phyloP scores from a whole-genome alignment of 1,140 invertebrate species.

The Glossosoma conforme region DNA sequence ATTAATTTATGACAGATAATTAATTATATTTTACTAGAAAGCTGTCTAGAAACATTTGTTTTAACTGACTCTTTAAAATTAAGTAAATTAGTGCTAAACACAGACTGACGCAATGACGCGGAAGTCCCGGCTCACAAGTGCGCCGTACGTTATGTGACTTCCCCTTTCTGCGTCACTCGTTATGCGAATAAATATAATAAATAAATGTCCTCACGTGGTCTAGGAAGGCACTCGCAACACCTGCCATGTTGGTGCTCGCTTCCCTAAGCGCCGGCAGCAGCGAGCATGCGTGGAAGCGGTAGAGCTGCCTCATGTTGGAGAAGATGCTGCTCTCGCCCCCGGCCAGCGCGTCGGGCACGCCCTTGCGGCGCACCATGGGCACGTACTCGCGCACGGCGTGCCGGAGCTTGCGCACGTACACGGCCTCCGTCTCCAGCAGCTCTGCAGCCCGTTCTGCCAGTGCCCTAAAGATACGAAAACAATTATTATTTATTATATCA shows the following conservation, averaged over 20 bases:
- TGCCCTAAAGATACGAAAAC: conserved; percentile 38
- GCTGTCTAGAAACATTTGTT: too few species aligned
- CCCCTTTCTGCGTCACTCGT: too few species aligned
- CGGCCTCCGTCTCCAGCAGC: conserved; percentile 45
- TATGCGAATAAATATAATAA: too few species aligned
- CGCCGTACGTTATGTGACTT: too few species aligned
- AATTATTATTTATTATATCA: not conserved
- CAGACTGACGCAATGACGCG: too few species aligned
- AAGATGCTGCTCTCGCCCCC: conserved; percentile 42
- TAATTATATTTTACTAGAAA: too few species aligned
- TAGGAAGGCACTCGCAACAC: conserved; percentile 45
- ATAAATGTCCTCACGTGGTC: conserved; percentile 46
- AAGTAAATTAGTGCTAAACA: too few species aligned
- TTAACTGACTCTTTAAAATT: too few species aligned
- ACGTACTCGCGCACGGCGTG: conserved; percentile 48
- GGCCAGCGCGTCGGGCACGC: conserved; percentile 35
- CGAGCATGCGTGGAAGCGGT: conserved; percentile 43
- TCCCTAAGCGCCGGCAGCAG: conserved; percentile 44
- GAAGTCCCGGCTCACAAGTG: too few species aligned
- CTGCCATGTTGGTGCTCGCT: conserved; percentile 45
- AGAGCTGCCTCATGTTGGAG: conserved; percentile 46
- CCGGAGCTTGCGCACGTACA: conserved; percentile 43
- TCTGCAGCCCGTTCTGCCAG: conserved; percentile 46
- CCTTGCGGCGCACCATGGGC: conserved; percentile 38
- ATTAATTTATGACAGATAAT: too few species aligned